Conservation (phyloP, 2,797 vertebrate species). For the Echeneis naucrates region DNA sequence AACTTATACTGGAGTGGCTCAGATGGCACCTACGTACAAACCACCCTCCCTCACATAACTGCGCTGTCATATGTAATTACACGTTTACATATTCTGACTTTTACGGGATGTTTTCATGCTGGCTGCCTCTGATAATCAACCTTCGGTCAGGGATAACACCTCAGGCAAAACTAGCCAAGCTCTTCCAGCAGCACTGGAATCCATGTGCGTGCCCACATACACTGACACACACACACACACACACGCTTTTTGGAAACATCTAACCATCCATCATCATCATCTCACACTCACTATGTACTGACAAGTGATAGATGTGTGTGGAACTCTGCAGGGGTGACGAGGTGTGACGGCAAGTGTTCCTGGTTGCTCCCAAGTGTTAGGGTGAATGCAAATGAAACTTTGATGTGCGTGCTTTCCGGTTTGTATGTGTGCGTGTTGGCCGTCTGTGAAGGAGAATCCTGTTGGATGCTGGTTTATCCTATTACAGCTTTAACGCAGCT, state of each 20-base stretch:
- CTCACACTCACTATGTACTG: slow-evolving; percentile 48
- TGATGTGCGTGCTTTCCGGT: not conserved
- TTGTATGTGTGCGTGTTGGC: not conserved
- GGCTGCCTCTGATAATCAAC: slow-evolving; percentile 66
- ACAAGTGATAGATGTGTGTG: slow-evolving; percentile 69
- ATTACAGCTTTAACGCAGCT: slow-evolving; percentile 55
- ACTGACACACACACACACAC: not conserved
- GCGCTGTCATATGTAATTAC: slow-evolving; percentile 15
- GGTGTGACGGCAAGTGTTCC: slow-evolving; percentile 29
- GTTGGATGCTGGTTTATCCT: slow-evolving; percentile 52
- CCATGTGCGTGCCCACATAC: not conserved
- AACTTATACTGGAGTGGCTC: not conserved
- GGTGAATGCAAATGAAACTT: slow-evolving; percentile 43
- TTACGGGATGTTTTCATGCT: slow-evolving; percentile 45
- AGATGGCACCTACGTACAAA: not conserved
- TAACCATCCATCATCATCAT: slow-evolving; percentile 66
- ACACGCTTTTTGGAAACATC: slow-evolving; percentile 41
- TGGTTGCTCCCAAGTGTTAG: slow-evolving; percentile 20
- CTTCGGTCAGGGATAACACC: slow-evolving; percentile 50
- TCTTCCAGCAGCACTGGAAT: slow-evolving; percentile 32
- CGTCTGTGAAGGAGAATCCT: slow-evolving; percentile 48
- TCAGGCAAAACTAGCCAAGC: slow-evolving; percentile 34
- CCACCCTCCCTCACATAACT: not conserved
- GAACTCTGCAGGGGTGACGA: slow-evolving; percentile 35
- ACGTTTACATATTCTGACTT: slow-evolving; percentile 30